Evolutionary conservation across 2,888 invertebrate species (phyloP).

Genomic region (Entomobrya proxima): DNA sequence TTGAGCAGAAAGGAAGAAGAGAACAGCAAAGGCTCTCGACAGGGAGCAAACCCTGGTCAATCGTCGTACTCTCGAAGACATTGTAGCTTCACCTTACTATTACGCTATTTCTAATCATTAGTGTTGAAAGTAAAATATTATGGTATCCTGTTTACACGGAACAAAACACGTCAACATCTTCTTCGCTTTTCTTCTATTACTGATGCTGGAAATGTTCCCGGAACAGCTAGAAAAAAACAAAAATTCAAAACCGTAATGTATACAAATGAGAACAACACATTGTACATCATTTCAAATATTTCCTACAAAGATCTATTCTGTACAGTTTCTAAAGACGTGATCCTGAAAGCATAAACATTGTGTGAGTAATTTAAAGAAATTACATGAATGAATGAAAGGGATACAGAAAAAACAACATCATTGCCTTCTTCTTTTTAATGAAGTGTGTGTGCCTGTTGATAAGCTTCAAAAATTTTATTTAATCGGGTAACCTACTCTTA

Average conservation of each 20-base stretch:
- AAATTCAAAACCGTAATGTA: too few species aligned
- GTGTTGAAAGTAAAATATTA: background rate
- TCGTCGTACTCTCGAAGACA: slow-evolving; percentile 55
- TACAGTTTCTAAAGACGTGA: too few species aligned
- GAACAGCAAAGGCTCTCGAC: slow-evolving; percentile 61
- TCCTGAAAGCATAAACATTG: too few species aligned
- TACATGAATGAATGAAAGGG: slow-evolving; percentile 34
- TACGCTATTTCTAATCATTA: background rate
- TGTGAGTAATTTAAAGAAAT: slow-evolving; percentile 6
- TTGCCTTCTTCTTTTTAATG: background rate
- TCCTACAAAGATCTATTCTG: too few species aligned
- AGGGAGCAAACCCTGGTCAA: slow-evolving; percentile 64
- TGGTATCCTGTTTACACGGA: background rate
- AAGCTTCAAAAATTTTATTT: slow-evolving; percentile 21
- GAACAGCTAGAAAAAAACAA: too few species aligned
- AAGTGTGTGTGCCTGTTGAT: background rate
- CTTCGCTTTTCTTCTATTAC: too few species aligned
- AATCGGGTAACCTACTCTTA: slow-evolving; percentile 46
- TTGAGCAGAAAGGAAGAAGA: slow-evolving; percentile 70
- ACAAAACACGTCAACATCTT: background rate
- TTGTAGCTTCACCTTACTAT: slow-evolving; percentile 40
- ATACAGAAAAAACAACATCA: background rate
- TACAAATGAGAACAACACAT: too few species aligned
- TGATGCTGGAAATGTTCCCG: too few species aligned
- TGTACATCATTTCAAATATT: too few species aligned